Evolutionary conservation across 2,113 vertebrate genomes (phyloP), one percentile per base, ranked within the genome.

Genomic region (Himantopus leucocephalus): DNA sequence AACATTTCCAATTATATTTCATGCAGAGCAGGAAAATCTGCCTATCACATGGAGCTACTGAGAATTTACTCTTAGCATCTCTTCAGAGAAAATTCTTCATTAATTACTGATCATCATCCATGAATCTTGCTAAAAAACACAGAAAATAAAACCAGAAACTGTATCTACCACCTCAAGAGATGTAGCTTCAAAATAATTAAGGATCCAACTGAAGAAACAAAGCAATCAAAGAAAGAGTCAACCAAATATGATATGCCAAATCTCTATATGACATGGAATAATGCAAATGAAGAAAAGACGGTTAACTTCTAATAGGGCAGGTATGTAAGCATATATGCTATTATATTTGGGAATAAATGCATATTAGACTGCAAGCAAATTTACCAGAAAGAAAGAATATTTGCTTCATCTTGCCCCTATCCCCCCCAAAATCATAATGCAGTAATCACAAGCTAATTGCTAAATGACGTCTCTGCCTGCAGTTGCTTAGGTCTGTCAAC

Each of bases 1-100:
- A 97, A 94, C 48, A 85, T 90, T 92, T 96, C 77, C 93, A 96
- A 96, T 95, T 92, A 97, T 89, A 94, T 72, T 94, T 94, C 86
- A 86, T 34, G 73, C 73, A 95, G 89, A 89, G 87, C 79, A 89
- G 50, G 92, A 96, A 97, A 93, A 80, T 81, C 75, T 97, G 77
- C 53, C 71, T 88, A 85, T 93, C 81, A 55, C 48, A 58, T 27
- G 39, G 62, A 93, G 87, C 41, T 88, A 83, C 7, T 59, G 48
- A 84, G 64, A 94, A 87, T 87, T 95, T 94, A 80, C 86, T 93
- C 47, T 75, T 75, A 88, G 74, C 58, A 73, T 32, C 63, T 86
- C 82, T 93, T 95, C 78, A 79, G 88, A 95, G 82, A 96, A 97
- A 94, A 93, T 96, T 88, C 58, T 93, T 91, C 39, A 83, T 96